Evolutionary conservation across 2,797 vertebrate species (phyloP).

Genomic region (Paguma larvata): DNA sequence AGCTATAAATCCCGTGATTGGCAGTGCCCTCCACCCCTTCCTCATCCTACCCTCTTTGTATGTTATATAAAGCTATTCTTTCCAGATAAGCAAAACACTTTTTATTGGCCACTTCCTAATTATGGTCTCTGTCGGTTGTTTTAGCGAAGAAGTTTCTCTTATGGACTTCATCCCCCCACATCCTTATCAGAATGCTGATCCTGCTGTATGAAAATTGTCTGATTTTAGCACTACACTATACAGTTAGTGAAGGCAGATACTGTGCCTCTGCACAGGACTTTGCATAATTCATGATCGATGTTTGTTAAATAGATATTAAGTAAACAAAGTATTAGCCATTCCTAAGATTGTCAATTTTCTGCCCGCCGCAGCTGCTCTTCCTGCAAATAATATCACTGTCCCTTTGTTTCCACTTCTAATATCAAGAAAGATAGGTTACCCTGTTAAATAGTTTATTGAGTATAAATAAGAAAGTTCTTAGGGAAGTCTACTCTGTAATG

Average conservation of each 20-base stretch:
- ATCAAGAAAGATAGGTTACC: neutral
- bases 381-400: neutral
- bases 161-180: neutral
- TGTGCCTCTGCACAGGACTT: neutral
- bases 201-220: neutral
- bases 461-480: slow-evolving; percentile 48
- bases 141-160: neutral
- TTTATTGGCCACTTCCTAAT: neutral
- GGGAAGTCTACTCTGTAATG: neutral
- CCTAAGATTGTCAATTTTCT: neutral
- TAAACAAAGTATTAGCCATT: neutral
- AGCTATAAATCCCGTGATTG: neutral
- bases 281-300: neutral
- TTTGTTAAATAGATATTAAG: slow-evolving; percentile 50
- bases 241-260: neutral
- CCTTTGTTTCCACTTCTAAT: slow-evolving; percentile 1
- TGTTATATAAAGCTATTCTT: neutral
- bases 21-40: neutral
- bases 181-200: neutral
- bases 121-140: neutral
- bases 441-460: slow-evolving; percentile 30
- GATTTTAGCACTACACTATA: neutral
- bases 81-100: neutral
- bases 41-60: neutral
- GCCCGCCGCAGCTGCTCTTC: neutral